A percentile compares a stretch with the other conserved stretches of the same genome.
Evolutionary conservation across 1,140 invertebrate species (phyloP).

Genomic region (Potamilus streckersoni): DNA sequence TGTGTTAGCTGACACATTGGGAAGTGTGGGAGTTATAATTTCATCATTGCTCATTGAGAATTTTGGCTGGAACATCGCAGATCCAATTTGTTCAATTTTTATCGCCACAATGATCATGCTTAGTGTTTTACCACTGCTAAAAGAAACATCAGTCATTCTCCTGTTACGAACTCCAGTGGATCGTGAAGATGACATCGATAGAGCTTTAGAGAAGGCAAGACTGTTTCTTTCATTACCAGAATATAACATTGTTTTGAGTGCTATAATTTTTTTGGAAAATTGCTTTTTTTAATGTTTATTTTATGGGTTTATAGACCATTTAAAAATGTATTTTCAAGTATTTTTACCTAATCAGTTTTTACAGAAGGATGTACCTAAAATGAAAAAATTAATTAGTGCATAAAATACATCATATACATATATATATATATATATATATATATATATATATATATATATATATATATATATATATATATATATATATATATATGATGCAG

Average conservation of each 20-base stretch:
- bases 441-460: too few relatives aligned
- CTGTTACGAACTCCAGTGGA: constrained; percentile 64
- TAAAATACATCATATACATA: too few relatives aligned
- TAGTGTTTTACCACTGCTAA: constrained; percentile 73
- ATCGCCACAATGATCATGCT: constrained; percentile 73
- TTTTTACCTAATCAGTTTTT: not conserved
- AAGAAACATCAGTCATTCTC: constrained; percentile 70
- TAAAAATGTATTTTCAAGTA: not conserved
- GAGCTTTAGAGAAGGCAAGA: constrained; percentile 61
- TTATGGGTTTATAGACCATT: not conserved
- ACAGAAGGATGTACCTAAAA: not conserved
- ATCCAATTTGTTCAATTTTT: constrained; percentile 77
- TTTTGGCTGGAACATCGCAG: constrained; percentile 74
- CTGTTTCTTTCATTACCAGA: not conserved
- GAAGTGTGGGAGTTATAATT: constrained; percentile 76
- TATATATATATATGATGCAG: too few relatives aligned
- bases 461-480: too few relatives aligned
- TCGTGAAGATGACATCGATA: constrained; percentile 47
- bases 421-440: too few relatives aligned
- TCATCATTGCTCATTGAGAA: constrained; percentile 75
- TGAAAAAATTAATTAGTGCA: not conserved
- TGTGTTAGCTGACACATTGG: constrained; percentile 75
- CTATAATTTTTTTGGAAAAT: not conserved
- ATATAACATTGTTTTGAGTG: too few relatives aligned
- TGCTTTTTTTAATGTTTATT: too few relatives aligned